phyloP scores from a whole-genome alignment of 2,797 vertebrate genomes.

The Eleutherodactylus coqui region DNA sequence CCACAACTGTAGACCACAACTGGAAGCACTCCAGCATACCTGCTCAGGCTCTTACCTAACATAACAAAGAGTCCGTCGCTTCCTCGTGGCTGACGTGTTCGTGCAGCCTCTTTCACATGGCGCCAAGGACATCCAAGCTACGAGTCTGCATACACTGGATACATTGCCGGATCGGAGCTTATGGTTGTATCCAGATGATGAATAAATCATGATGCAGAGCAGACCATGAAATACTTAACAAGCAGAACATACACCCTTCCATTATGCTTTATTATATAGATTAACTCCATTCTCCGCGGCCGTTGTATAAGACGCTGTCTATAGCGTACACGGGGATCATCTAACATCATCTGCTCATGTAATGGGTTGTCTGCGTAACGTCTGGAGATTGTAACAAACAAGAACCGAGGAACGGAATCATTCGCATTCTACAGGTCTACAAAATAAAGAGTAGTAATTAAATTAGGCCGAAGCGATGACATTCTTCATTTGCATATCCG shows the following conservation, averaged over 20 bases:
- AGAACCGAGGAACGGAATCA: background rate
- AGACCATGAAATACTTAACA: slow-evolving; percentile 56
- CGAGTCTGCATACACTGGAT: background rate
- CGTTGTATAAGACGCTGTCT: background rate
- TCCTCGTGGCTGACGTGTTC: no score
- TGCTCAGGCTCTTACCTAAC: no score
- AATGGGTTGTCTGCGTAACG: slow-evolving; percentile 19
- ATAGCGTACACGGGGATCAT: background rate
- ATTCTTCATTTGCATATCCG: slow-evolving; percentile 51
- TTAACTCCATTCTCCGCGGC: background rate
- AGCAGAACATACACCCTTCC: slow-evolving; percentile 23
- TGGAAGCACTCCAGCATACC: no score
- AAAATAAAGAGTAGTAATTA: slow-evolving; percentile 36
- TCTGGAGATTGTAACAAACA: slow-evolving; percentile 23
- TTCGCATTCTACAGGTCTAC: background rate
- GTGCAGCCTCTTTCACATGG: no score
- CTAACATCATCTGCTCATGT: slow-evolving; percentile 12
- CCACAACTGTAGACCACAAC: no score
- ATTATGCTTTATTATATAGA: slow-evolving; percentile 23
- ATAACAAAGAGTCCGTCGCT: no score
- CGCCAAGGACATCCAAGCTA: background rate
- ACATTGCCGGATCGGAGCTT: background rate
- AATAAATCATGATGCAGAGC: slow-evolving; percentile 22
- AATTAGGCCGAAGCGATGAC: slow-evolving; percentile 34
- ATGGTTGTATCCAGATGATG: background rate